Evolutionary conservation across 2,888 invertebrate species (phyloP), one percentile per base, ranked within the genome.

Genomic region (Drosophila trichaetosa): DNA sequence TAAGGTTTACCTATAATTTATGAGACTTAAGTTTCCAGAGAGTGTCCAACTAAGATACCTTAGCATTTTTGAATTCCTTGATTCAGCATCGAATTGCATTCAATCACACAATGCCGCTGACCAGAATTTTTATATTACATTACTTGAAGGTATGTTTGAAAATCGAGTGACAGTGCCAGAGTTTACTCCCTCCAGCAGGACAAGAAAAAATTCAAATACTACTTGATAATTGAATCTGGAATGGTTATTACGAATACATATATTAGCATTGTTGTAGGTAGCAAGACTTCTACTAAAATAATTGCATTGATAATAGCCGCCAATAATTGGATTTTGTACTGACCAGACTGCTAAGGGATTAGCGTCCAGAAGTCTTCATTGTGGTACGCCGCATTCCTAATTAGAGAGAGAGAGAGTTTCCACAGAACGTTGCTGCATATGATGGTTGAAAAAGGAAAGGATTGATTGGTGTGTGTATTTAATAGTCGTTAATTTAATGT

Each of bases 1-100:
- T 61, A 0, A 79, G 21, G 34, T 76, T 67, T 0, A 69, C n/a
- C 79, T 79, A n/a, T 4, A 49, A 31, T n/a, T 52, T 13, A 31
- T 1, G 11, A 51, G 3, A 6, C 34, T 27, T 21, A 7, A 27
- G 11, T 33, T 46, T 16, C 24, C 21, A 46, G 8, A 18, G 16
- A n/a, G 1, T 29, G 11, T 11, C n/a, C 11, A 56, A n/a, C n/a
- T n/a, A 27, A 27, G 2, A 33, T 56, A 76, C 75, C 38, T 68
- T 62, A 7, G 38, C 59, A 64, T 65, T 51, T 0, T 46, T 46
- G 1, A 76, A 27, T 27, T 24, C 24, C 24, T 24, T 24, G 24
- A 24, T 24, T 24, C 24, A 24, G 2, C 24, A 24, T 24, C 24
- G 24, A 1, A 24, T n/a, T n/a, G n/a, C n/a, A 27, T 27, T 27